A percentile compares a stretch with the other conserved stretches of the same genome.
Evolutionary conservation across 1,140 invertebrate species (phyloP).

Genomic region (Phocides pigmalion): DNA sequence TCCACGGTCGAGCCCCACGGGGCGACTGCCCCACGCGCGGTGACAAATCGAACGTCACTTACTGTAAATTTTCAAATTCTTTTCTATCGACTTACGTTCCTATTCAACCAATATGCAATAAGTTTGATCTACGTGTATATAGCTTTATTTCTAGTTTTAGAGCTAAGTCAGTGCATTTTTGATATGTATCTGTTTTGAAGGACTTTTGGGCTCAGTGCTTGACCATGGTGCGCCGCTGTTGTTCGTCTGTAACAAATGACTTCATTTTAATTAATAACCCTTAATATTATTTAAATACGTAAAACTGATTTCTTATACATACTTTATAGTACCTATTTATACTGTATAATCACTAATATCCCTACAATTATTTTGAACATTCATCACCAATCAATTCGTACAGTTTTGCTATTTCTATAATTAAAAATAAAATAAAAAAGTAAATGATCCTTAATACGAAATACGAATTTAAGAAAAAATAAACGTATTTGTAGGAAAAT

Average conservation of each 20-base stretch:
- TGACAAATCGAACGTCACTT: constrained; percentile 39
- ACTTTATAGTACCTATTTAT: too few relatives aligned
- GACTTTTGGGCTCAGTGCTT: constrained; percentile 45
- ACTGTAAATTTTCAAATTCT: constrained; percentile 37
- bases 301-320: too few relatives aligned
- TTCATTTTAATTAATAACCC: too few relatives aligned
- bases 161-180: constrained; percentile 71
- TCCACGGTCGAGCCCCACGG: constrained; percentile 83
- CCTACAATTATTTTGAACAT: too few relatives aligned
- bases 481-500: constrained; percentile 6
- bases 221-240: constrained; percentile 62
- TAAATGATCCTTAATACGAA: too few relatives aligned
- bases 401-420: too few relatives aligned
- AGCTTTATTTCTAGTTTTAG: constrained; percentile 30
- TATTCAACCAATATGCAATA: not conserved
- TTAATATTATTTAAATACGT: too few relatives aligned
- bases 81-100: constrained; percentile 1
- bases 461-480: not conserved
- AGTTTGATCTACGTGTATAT: constrained; percentile 5
- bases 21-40: constrained; percentile 53
- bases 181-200: constrained; percentile 70
- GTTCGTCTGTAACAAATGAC: constrained; percentile 64
- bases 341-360: too few relatives aligned
- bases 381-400: too few relatives aligned
- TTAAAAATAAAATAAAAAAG: too few relatives aligned